Evolutionary conservation across 2,888 invertebrate species (phyloP), one percentile per base, ranked within the genome.

Genomic region (Fabriciana adippe): DNA sequence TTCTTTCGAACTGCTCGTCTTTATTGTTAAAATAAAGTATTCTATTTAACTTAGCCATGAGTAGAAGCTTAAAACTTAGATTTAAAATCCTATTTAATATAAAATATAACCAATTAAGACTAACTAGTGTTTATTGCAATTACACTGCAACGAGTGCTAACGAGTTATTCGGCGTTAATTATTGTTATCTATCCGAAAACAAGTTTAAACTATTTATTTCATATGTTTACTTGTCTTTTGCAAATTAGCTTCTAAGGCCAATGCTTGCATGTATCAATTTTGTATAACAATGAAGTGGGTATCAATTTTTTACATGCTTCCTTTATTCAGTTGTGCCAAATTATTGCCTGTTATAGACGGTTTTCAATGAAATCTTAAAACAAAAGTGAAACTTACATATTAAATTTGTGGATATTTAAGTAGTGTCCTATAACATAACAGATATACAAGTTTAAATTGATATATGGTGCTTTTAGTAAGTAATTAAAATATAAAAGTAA

Each of bases 151-250:
- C 53, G 50, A 71, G 57, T 54, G 72, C 53, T 68, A 68, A 69
- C 59, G 68, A 74, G 80, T 78, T 79, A 80, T 74, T 78, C 79
- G 73, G 77, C 74, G 78, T 79, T 86, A 89, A 88, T 88, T 87
- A 84, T 76, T 78, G 79, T 83, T 88, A 89, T 89, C 88, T 81
- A 84, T 82, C 83, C 79, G 82, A 86, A 62, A 89, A 89, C 89
- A 72, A 79, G 87, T 89, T 88, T 84, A 75, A 79, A 78, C 79
- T 72, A 80, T 80, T 78, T 81, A 80, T 67, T 68, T 72, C 55
- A 59, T 63, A 61, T 26, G 35, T 18, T 48, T 47, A n/a, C 31
- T 59, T 55, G 51, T 54, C 63, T 64, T 72, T 74, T 66, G 78
- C 31, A 84, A 83, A 82, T 66, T 78, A 68, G 68, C 66, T 79